Conservation (phyloP, 2,888 invertebrate species). For the Drosophila atripex region DNA sequence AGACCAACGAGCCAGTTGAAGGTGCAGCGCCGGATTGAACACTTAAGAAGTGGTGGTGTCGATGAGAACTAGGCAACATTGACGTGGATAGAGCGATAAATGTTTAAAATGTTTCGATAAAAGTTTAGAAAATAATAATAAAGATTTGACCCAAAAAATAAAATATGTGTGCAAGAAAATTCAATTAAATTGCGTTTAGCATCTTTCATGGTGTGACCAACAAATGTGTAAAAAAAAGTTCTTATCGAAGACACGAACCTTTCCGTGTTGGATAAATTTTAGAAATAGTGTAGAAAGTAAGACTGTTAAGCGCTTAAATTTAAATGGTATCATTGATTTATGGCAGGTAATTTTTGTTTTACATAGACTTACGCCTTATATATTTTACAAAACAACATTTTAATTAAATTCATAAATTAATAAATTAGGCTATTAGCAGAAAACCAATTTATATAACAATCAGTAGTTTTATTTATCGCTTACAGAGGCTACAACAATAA, state of each 20-base stretch:
- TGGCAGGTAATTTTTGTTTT: too few species aligned
- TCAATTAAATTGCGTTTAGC: not conserved
- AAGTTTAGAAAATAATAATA: not conserved
- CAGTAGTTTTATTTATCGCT: not conserved
- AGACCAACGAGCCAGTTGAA: slow-evolving; percentile 82
- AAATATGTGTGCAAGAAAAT: not conserved
- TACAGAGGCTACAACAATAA: too few species aligned
- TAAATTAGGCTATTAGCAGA: not conserved
- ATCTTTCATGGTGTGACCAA: not conserved
- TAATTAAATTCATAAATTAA: not conserved
- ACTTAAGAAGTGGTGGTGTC: slow-evolving; percentile 39
- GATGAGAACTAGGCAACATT: not conserved
- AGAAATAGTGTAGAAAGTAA: not conserved
- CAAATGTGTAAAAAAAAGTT: not conserved
- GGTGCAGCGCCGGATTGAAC: slow-evolving; percentile 50
- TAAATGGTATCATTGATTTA: too few species aligned
- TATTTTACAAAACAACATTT: not conserved
- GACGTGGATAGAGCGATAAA: not conserved
- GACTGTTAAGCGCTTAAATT: not conserved
- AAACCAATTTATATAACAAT: not conserved
- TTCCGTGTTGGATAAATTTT: not conserved
- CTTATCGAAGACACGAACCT: not conserved
- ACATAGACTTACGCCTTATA: too few species aligned
- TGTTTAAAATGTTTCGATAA: not conserved
- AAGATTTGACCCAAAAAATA: not conserved